Percentiles rank a stretch among this genome's conserved stretches.
Conservation (phyloP, 2,888 invertebrate genomes). For the Zaprionus lineosus region DNA sequence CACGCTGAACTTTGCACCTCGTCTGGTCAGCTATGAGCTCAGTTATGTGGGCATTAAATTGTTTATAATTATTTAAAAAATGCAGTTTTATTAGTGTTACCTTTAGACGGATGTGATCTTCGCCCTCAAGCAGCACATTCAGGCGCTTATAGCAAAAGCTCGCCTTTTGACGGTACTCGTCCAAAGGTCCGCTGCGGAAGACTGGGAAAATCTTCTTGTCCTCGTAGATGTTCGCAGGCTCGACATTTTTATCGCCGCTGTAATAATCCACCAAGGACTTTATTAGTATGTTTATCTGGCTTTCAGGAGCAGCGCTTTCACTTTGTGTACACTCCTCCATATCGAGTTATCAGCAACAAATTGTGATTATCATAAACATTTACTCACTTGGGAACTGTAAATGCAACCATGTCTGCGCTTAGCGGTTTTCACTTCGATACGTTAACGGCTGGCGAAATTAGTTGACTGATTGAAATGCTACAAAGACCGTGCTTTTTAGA, state of each 20-base stretch:
- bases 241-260: slow-evolving; percentile 28
- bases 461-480: slow-evolving; percentile 38
- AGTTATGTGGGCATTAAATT: no score
- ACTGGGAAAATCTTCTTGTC: slow-evolving; percentile 84
- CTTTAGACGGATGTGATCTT: slow-evolving; percentile 84
- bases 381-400: slow-evolving; percentile 43
- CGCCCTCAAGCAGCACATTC: slow-evolving; percentile 84
- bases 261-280: slow-evolving; percentile 48
- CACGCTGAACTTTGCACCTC: slow-evolving; percentile 45
- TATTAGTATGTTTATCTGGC: slow-evolving; percentile 32
- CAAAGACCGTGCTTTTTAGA: slow-evolving; percentile 27
- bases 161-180: slow-evolving; percentile 86
- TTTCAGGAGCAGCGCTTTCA: slow-evolving; percentile 1
- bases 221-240: slow-evolving; percentile 59
- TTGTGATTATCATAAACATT: not conserved
- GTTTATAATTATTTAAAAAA: no score
- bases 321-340: slow-evolving; percentile 42
- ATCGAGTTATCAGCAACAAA: not conserved
- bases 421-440: not conserved
- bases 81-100: no score
- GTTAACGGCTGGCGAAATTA: slow-evolving; percentile 37
- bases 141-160: slow-evolving; percentile 88
- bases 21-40: no score
- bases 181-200: slow-evolving; percentile 86
- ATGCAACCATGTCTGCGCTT: slow-evolving; percentile 45